Percentiles rank a stretch among this genome's conserved stretches.
These are phyloP conservation scores for Chaetodon trifascialis DNA, from an alignment of 2,113 vertebrate genomes.

Conservation along the genomic window DNA sequence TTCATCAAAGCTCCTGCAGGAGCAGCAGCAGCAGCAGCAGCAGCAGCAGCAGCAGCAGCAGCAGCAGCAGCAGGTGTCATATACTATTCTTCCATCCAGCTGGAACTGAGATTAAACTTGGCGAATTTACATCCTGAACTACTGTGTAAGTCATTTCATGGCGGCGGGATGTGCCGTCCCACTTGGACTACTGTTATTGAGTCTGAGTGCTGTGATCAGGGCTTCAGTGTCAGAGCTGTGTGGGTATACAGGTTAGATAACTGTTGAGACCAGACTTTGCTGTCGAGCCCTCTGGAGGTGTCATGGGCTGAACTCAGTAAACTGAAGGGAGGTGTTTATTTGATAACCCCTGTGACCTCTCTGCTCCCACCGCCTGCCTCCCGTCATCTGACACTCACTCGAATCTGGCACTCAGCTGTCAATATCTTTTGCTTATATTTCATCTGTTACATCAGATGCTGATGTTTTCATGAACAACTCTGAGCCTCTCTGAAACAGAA, in stretches of 20 bases:
- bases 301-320: slow-evolving; percentile 21
- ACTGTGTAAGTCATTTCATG: slow-evolving; percentile 35
- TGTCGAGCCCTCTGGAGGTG: background rate
- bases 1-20: slow-evolving; percentile 14
- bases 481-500: background rate
- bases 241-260: slow-evolving; percentile 2
- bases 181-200: slow-evolving; percentile 39
- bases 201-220: slow-evolving; percentile 10
- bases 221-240: slow-evolving; percentile 8
- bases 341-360: slow-evolving; percentile 22
- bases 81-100: background rate
- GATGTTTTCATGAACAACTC: too few species aligned
- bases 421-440: background rate
- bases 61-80: slow-evolving; percentile 24
- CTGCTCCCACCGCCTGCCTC: background rate
- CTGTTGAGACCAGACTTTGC: slow-evolving; percentile 4
- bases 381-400: background rate
- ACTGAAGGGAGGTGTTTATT: slow-evolving; percentile 6
- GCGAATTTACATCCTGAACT: slow-evolving; percentile 28
- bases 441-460: background rate
- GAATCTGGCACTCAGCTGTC: background rate
- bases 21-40: too few species aligned
- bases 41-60: too few species aligned
- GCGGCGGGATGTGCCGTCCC: slow-evolving; percentile 15
- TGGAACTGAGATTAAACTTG: slow-evolving; percentile 15